Conservation (phyloP, 2,113 vertebrate genomes). For the Neodontobutis hainanensis region DNA sequence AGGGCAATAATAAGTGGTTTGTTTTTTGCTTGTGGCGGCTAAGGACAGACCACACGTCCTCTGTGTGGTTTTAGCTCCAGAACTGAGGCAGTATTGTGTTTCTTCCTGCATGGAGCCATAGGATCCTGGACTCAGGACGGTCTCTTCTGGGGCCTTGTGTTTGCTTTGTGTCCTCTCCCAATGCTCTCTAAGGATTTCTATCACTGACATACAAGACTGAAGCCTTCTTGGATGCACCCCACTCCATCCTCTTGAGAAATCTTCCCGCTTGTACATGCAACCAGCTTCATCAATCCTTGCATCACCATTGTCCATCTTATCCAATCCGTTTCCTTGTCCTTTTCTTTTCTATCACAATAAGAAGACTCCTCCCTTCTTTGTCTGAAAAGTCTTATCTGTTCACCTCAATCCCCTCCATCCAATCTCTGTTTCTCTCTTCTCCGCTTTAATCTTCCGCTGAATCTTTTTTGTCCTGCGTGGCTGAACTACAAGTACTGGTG, state of each 20-base stretch:
- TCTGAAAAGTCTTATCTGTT: slow-evolving; percentile 56
- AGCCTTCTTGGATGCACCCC: slow-evolving; percentile 9
- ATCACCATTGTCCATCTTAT: slow-evolving; percentile 30
- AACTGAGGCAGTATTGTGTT: slow-evolving; percentile 70
- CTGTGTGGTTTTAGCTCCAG: slow-evolving; percentile 59
- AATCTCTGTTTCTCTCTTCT: slow-evolving; percentile 45
- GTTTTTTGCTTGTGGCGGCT: slow-evolving; percentile 53
- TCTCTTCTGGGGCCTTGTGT: slow-evolving; percentile 7
- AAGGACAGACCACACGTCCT: slow-evolving; percentile 54
- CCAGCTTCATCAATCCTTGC: slow-evolving; percentile 24
- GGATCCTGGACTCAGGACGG: slow-evolving; percentile 32
- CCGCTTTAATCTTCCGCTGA: slow-evolving; percentile 45
- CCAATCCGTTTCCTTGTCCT: slow-evolving; percentile 11
- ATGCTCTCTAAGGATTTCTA: slow-evolving; percentile 23
- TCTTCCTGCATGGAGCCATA: slow-evolving; percentile 25
- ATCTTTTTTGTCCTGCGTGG: slow-evolving; percentile 37
- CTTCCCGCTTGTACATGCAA: slow-evolving; percentile 22
- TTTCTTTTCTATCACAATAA: slow-evolving; percentile 32
- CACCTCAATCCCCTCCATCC: slow-evolving; percentile 44
- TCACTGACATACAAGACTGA: slow-evolving; percentile 49
- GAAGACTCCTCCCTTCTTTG: slow-evolving; percentile 34
- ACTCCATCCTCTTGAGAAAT: slow-evolving; percentile 33
- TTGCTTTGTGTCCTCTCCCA: slow-evolving; percentile 1
- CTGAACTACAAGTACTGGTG: slow-evolving; percentile 48
- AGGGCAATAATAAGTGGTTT: slow-evolving; percentile 49